Evolutionary conservation across 2,797 vertebrate species (phyloP).

Genomic region (Spondyliosoma cantharus): DNA sequence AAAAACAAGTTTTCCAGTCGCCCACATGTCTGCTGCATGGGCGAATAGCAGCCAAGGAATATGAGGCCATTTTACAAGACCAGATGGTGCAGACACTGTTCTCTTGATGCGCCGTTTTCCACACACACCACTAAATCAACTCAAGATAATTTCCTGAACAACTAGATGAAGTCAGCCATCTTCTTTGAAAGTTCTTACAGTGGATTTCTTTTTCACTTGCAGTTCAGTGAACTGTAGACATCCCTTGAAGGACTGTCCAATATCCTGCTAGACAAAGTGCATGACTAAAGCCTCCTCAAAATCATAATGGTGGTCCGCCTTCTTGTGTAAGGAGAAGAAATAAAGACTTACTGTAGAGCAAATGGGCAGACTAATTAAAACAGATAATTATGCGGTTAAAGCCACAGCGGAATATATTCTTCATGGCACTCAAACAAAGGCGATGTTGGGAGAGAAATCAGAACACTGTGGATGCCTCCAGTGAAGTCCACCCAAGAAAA

Average conservation of each 20-base stretch:
- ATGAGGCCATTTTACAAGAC: conserved; percentile 30
- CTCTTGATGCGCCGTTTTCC: conserved; percentile 48
- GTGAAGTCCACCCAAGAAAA: no score
- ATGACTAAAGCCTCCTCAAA: conserved; percentile 6
- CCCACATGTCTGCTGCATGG: conserved; percentile 45
- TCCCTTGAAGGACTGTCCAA: conserved; percentile 18
- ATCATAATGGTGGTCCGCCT: neutral
- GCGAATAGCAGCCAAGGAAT: conserved; percentile 53
- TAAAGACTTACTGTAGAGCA: neutral
- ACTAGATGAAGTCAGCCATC: conserved; percentile 31
- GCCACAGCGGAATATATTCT: neutral
- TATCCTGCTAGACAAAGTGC: neutral
- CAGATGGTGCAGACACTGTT: conserved; percentile 61
- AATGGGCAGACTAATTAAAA: conserved; percentile 6
- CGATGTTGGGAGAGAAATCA: neutral
- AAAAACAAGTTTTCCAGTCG: conserved; percentile 37
- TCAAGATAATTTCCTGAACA: conserved; percentile 33
- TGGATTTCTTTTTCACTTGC: conserved; percentile 30
- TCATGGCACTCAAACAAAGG: neutral
- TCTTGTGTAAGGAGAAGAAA: neutral
- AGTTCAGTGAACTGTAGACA: conserved; percentile 23
- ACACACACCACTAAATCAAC: conserved; percentile 33
- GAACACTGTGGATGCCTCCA: neutral
- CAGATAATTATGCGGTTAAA: neutral
- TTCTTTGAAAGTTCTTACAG: conserved; percentile 16